A percentile compares a stretch with the other conserved stretches of the same genome.
Conservation (phyloP, 1,140 invertebrate genomes). For the Papilio xuthus region DNA sequence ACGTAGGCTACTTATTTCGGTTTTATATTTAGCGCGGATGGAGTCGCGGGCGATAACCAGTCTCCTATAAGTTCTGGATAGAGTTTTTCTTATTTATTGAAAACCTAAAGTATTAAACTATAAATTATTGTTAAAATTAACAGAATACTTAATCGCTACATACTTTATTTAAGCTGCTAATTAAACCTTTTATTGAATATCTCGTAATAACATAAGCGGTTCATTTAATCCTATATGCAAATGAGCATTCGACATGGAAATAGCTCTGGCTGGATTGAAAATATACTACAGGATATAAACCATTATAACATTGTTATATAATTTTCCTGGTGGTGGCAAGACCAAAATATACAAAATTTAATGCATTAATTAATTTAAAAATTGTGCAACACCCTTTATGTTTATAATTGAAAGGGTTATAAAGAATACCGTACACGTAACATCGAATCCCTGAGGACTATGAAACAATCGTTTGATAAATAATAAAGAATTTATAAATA, state of each 20-base stretch:
- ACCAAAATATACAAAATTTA: background rate
- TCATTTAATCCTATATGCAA: background rate
- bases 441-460: background rate
- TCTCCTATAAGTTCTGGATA: too few species aligned
- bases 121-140: background rate
- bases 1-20: too few species aligned
- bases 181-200: constrained; percentile 2
- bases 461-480: background rate
- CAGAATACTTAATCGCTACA: background rate
- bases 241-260: background rate
- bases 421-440: background rate
- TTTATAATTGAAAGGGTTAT: background rate
- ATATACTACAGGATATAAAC: background rate
- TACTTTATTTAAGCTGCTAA: background rate
- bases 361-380: background rate
- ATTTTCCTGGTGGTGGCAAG: background rate
- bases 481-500: background rate
- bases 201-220: background rate
- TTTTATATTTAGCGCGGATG: too few species aligned
- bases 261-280: background rate
- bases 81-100: background rate
- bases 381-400: background rate
- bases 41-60: too few species aligned
- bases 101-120: background rate
- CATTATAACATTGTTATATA: background rate